phyloP scores from a whole-genome alignment of 2,113 vertebrate genomes.

The Halcyon senegalensis region DNA sequence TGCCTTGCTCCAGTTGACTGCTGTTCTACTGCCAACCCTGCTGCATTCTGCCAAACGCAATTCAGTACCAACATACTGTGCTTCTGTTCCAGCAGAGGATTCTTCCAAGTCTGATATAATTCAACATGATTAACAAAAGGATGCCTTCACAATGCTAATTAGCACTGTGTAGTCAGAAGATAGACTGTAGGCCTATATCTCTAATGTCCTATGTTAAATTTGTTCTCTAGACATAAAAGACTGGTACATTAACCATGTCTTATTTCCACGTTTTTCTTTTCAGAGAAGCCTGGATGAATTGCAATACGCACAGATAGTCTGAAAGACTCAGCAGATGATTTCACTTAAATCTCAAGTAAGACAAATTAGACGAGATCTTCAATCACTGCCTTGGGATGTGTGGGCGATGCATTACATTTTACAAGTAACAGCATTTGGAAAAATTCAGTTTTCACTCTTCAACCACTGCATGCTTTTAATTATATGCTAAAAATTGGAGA shows the following conservation, averaged over 20 bases:
- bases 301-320: constrained; percentile 38
- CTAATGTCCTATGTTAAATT: constrained; percentile 34
- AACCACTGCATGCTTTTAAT: constrained; percentile 44
- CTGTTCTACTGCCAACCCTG: background rate
- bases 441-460: constrained; percentile 19
- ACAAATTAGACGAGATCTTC: constrained; percentile 56
- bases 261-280: constrained; percentile 61
- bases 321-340: constrained; percentile 68
- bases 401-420: constrained; percentile 20
- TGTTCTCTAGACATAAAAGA: constrained; percentile 52
- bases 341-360: constrained; percentile 69
- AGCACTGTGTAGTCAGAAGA: background rate
- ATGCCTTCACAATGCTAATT: background rate
- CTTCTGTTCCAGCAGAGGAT: background rate
- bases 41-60: background rate
- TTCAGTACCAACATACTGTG: background rate
- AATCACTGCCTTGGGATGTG: constrained; percentile 43
- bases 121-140: background rate
- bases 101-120: background rate
- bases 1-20: background rate
- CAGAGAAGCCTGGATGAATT: constrained; percentile 64
- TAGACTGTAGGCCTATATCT: background rate
- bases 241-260: constrained; percentile 55
- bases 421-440: constrained; percentile 33
- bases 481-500: constrained; percentile 3